Evolutionary conservation across 2,113 vertebrate species (phyloP).

Genomic region (Oreochromis spilurus): DNA sequence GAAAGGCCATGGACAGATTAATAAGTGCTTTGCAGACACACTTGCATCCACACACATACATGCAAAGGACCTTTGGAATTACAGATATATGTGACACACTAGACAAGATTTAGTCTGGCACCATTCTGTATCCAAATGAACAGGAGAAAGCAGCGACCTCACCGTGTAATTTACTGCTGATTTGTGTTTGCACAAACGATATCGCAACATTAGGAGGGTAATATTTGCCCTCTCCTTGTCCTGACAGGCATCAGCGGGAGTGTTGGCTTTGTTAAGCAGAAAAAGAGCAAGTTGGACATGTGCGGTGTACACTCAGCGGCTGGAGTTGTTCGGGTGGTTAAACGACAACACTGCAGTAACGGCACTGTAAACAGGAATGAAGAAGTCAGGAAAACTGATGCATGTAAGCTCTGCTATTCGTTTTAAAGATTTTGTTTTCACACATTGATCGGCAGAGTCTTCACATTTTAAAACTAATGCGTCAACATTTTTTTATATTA

Average conservation of each 20-base stretch:
- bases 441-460: neutral
- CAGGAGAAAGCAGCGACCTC: conserved; percentile 55
- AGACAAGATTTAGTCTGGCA: conserved; percentile 49
- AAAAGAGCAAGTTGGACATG: neutral
- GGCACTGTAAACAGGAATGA: conserved; percentile 1
- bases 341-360: neutral
- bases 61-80: conserved; percentile 55
- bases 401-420: neutral
- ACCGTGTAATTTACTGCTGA: conserved; percentile 66
- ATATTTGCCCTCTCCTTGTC: conserved; percentile 39
- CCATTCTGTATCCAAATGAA: conserved; percentile 57
- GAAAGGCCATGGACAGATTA: conserved; percentile 74
- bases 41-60: conserved; percentile 14
- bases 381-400: neutral
- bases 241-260: conserved; percentile 36
- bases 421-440: neutral
- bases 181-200: conserved; percentile 62
- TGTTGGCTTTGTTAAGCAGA: conserved; percentile 1
- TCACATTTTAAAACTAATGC: neutral
- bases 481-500: neutral
- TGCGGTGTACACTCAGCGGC: neutral
- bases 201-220: conserved; percentile 52
- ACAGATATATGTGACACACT: conserved; percentile 69
- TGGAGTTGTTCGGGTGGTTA: neutral
- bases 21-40: conserved; percentile 63